Evolutionary conservation across 2,888 invertebrate genomes (phyloP), one percentile per base, ranked within the genome.

Genomic region (Tinea pellionella): DNA sequence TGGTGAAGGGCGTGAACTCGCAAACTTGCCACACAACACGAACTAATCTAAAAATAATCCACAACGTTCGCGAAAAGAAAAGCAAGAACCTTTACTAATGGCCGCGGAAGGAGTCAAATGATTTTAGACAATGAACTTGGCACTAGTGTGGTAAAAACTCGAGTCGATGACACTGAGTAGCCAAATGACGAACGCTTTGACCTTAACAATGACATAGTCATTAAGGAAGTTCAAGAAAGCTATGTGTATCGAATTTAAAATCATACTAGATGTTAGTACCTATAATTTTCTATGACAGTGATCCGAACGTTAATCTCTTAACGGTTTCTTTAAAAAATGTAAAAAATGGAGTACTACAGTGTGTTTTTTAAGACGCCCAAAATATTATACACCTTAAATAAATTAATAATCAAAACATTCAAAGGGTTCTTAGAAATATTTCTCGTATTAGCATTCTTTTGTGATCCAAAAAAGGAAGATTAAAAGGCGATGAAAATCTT

Each of bases 381-480:
- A 16, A 15, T 2, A 47, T 47, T 2, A 47, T 16, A 47, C n/a
- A n/a, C 8, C 47, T 16, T 19, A 32, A 15, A 57, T 32, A 57
- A 57, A 32, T 57, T 57, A 32, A 57, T 57, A 57, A 15, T 57
- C 57, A 57, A 57, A 57, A 7, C 18, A n/a, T 55, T 67, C 18
- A 3, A 19, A 67, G 63, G 65, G 64, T 77, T 75, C 77, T 66
- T 63, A 65, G 75, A 75, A 65, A 67, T 56, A 16, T 13, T 65
- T 64, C 64, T 62, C 64, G 62, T 64, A 67, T 64, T 70, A 71
- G 70, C 67, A 70, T 66, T 66, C 67, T 65, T 65, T 63, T 69
- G 67, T 71, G 69, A 69, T 62, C 64, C 13, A n/a, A 75, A 75
- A 75, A 73, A 73, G 70, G 69, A 68, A 60, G 59, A 63, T 65